phyloP scores from a whole-genome alignment of 92 coral and sea anemone genomes.

The Parazoanthus atlanticus region DNA sequence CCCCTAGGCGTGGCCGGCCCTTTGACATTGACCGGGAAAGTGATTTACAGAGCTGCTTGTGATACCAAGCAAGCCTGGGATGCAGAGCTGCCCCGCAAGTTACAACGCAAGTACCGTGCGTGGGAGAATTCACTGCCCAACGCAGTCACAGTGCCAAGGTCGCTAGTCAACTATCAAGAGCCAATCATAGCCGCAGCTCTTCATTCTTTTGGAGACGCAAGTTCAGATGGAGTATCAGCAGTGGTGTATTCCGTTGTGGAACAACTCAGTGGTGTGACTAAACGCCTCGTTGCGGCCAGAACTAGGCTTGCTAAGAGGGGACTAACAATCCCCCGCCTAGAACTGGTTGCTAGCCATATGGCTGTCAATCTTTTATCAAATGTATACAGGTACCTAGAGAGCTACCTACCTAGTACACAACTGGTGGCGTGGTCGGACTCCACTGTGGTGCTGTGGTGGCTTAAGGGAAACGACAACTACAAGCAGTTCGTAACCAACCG shows the following conservation, averaged over 20 bases:
- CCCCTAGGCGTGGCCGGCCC: too few species aligned
- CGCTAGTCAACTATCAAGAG: too few species aligned
- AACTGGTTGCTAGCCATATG: constrained; percentile 35
- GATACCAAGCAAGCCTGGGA: too few species aligned
- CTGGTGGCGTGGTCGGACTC: constrained; percentile 20
- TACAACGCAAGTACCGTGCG: too few species aligned
- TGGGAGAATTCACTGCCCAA: too few species aligned
- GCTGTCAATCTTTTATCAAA: constrained; percentile 26
- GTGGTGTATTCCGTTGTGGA: not conserved
- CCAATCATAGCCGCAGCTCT: too few species aligned
- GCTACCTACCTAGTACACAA: not conserved
- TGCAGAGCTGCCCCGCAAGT: too few species aligned
- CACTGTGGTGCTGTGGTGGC: constrained; percentile 31
- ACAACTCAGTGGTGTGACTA: constrained; percentile 1
- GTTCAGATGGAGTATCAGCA: too few species aligned
- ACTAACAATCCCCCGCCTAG: constrained; percentile 23
- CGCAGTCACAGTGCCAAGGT: too few species aligned
- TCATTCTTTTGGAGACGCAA: too few species aligned
- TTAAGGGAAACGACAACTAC: constrained; percentile 16
- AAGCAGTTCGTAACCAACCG: constrained; percentile 37
- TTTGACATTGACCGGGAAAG: too few species aligned
- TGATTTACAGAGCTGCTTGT: too few species aligned
- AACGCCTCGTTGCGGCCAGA: constrained; percentile 16
- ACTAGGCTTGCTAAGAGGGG: constrained; percentile 34
- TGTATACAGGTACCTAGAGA: not conserved